phyloP scores from a whole-genome alignment of 2,113 vertebrate species.

The Gobius niger region DNA sequence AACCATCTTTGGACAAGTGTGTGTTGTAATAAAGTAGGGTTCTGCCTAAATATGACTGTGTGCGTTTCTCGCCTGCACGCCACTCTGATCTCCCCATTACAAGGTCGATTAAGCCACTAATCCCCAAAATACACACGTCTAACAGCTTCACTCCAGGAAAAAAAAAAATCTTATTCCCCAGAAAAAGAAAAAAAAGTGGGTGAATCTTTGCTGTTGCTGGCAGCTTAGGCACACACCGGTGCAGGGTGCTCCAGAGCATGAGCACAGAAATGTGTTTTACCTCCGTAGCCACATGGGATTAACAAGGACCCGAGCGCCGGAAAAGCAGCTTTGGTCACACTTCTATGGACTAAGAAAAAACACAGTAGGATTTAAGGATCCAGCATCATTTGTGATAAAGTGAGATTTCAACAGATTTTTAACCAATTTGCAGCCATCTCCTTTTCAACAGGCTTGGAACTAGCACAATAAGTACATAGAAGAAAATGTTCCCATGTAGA shows the following conservation, averaged over 20 bases:
- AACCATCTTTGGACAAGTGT: slow-evolving; percentile 24
- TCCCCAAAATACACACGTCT: slow-evolving; percentile 81
- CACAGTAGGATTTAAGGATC: slow-evolving; percentile 32
- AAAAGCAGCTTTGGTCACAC: slow-evolving; percentile 65
- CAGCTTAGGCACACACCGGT: slow-evolving; percentile 72
- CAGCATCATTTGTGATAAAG: slow-evolving; percentile 35
- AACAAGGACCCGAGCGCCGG: slow-evolving; percentile 63
- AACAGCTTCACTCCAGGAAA: slow-evolving; percentile 69
- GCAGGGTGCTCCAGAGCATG: slow-evolving; percentile 66
- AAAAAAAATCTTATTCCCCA: slow-evolving; percentile 46
- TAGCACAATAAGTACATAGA: too few species aligned
- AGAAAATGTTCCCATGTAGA: too few species aligned
- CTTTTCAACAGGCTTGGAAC: too few species aligned
- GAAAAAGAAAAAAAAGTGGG: slow-evolving; percentile 64
- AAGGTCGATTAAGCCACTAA: slow-evolving; percentile 85
- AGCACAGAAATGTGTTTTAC: slow-evolving; percentile 73
- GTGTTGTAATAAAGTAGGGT: slow-evolving; percentile 55
- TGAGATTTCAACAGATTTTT: not conserved
- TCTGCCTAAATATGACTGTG: slow-evolving; percentile 50
- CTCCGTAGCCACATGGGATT: slow-evolving; percentile 71
- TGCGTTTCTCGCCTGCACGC: slow-evolving; percentile 73
- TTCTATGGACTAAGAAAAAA: slow-evolving; percentile 40
- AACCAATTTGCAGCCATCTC: too few species aligned
- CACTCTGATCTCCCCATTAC: slow-evolving; percentile 83
- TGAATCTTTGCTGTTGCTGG: slow-evolving; percentile 64